Evolutionary conservation across 2,888 invertebrate genomes (phyloP), one percentile per base, ranked within the genome.

Genomic region (Chelonus formosanus): DNA sequence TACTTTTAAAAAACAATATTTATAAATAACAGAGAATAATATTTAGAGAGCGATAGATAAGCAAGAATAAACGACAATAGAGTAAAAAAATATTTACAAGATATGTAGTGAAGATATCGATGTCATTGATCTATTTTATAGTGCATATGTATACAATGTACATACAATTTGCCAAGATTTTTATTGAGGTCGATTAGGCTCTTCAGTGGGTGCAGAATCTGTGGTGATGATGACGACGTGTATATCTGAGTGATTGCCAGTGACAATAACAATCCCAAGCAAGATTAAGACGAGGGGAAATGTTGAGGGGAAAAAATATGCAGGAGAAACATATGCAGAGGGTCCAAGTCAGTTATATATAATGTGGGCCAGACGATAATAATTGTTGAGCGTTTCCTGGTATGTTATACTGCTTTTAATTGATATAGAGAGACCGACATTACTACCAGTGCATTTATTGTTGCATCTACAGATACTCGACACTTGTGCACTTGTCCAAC

Each of bases 301-400:
- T 68, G 67, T 67, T 65, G 63, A 67, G 71, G 71, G 45, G 67
- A 65, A 57, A 10, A 59, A 36, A 55, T 32, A 63, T n/a, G 32
- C 45, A 10, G n/a, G 50, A 50, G 31, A 50, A 32, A 63, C 7
- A 34, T 45, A 35, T 57, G 36, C 8, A 36, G 57, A 65, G 68
- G 58, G 63, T 66, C 36, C 53, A 60, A 66, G 66, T 44, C 64
- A 67, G 61, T 6, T 5, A 6, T 40, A 40, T 68, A 64, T 71
- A 70, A 80, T 80, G 75, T 80, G 77, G 79, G 79, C 78, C 80
- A 80, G 80, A 79, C 79, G 74, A 73, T 72, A 78, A 80, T 79
- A 79, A 80, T 79, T 79, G 76, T 80, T 78, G 71, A 75, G 74
- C 77, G 68, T 80, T 80, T 80, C 80, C 80, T 80, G 79, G 78